Percentiles rank a stretch among this genome's conserved stretches.
Evolutionary conservation across 2,797 vertebrate species (phyloP).

Genomic region (Siniperca scherzeri): DNA sequence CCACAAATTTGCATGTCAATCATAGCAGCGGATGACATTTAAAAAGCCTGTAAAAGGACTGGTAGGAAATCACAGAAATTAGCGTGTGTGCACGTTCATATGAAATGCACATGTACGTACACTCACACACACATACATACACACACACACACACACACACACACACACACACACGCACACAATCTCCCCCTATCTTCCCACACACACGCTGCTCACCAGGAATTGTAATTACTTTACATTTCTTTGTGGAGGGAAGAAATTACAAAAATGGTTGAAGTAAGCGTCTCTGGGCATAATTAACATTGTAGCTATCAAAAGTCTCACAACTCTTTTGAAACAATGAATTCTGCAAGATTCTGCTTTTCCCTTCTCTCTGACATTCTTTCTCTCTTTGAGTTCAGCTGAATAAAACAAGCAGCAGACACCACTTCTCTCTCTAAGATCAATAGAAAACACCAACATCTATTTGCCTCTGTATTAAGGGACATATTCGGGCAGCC

Average conservation of each 20-base stretch:
- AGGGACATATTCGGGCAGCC: too few relatives aligned
- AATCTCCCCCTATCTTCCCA: slow-evolving; percentile 25
- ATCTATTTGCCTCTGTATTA: slow-evolving; percentile 28
- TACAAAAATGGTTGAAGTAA: slow-evolving; percentile 70
- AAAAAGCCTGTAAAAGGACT: slow-evolving; percentile 81
- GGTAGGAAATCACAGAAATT: slow-evolving; percentile 83
- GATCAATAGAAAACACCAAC: slow-evolving; percentile 55
- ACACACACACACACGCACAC: slow-evolving; percentile 26
- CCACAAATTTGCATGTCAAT: slow-evolving; percentile 86
- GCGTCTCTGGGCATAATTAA: slow-evolving; percentile 70
- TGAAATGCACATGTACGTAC: slow-evolving; percentile 35
- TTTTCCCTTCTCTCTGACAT: slow-evolving; percentile 8
- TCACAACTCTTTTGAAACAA: slow-evolving; percentile 46
- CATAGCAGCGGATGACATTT: slow-evolving; percentile 83
- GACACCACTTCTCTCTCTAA: slow-evolving; percentile 23
- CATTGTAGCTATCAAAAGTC: slow-evolving; percentile 63
- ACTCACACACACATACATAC: slow-evolving; percentile 6
- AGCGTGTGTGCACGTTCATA: slow-evolving; percentile 40
- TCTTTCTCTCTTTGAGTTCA: slow-evolving; percentile 14
- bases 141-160: slow-evolving; percentile 11
- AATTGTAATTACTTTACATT: slow-evolving; percentile 76
- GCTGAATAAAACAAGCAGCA: slow-evolving; percentile 29
- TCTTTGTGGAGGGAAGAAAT: slow-evolving; percentile 67
- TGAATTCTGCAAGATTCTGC: slow-evolving; percentile 22
- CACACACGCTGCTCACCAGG: slow-evolving; percentile 52